A percentile compares a stretch with the other conserved stretches of the same genome.
Evolutionary conservation across 2,797 vertebrate species (phyloP).

Genomic region (Scolopax bukidnonensis): DNA sequence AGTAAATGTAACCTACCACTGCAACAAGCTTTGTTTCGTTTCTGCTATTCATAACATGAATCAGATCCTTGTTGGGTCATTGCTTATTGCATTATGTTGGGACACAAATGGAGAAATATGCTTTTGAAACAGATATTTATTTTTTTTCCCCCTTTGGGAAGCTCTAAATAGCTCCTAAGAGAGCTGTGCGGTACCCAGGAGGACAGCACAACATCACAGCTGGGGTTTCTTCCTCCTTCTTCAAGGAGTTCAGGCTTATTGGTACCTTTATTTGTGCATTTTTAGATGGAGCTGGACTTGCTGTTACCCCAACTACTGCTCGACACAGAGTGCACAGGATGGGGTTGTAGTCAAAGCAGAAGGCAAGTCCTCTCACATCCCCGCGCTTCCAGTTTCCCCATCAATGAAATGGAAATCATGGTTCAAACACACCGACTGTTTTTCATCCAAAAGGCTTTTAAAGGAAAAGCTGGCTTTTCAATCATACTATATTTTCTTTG

Average conservation of each 20-base stretch:
- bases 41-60: background rate
- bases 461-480: constrained; percentile 14
- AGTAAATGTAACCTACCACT: background rate
- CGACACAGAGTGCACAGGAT: background rate
- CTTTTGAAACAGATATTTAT: background rate
- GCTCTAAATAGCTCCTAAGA: background rate
- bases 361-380: background rate
- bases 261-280: background rate
- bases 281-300: background rate
- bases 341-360: background rate
- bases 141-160: background rate
- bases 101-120: background rate
- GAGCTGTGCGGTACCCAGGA: background rate
- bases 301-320: background rate
- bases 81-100: background rate
- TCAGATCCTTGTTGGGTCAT: background rate
- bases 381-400: background rate
- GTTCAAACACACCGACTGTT: background rate
- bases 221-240: background rate
- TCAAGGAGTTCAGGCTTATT: background rate
- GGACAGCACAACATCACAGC: background rate
- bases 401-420: background rate
- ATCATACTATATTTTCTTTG: background rate
- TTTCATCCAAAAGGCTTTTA: background rate
- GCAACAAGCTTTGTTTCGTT: background rate